Percentiles rank a stretch among this genome's conserved stretches.
Conservation (phyloP, 2,797 vertebrate species). For the Leuciscus waleckii region DNA sequence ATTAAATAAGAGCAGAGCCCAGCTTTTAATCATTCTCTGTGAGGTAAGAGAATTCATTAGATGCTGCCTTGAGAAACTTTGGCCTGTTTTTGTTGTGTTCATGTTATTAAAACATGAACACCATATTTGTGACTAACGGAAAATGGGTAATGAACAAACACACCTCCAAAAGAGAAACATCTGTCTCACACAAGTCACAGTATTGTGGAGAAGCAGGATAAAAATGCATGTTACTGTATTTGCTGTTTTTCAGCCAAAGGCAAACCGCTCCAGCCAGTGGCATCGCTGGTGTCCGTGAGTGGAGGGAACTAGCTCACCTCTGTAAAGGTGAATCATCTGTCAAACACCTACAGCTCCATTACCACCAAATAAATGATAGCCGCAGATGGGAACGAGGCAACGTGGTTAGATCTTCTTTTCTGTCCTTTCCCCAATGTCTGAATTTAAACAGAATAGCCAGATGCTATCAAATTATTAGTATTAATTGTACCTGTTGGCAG, state of each 20-base stretch:
- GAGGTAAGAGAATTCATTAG: slow-evolving; percentile 71
- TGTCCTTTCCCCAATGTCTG: background rate
- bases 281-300: slow-evolving; percentile 8
- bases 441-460: background rate
- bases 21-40: slow-evolving; percentile 72
- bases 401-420: background rate
- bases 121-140: slow-evolving; percentile 26
- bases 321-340: slow-evolving; percentile 38
- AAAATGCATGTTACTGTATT: slow-evolving; percentile 4
- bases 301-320: slow-evolving; percentile 13
- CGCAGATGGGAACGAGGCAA: slow-evolving; percentile 4
- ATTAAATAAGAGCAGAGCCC: slow-evolving; percentile 77
- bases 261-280: slow-evolving; percentile 6
- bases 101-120: slow-evolving; percentile 55
- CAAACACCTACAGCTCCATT: slow-evolving; percentile 38
- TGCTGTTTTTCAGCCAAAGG: slow-evolving; percentile 34
- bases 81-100: slow-evolving; percentile 70
- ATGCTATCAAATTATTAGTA: background rate
- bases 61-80: slow-evolving; percentile 71
- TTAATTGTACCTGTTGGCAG: slow-evolving; percentile 20
- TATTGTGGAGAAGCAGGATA: slow-evolving; percentile 2
- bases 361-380: slow-evolving; percentile 26
- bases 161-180: slow-evolving; percentile 8
- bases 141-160: background rate
- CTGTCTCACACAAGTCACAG: background rate